phyloP scores from a whole-genome alignment of 2,113 vertebrate species.

The Sialia sialis region DNA sequence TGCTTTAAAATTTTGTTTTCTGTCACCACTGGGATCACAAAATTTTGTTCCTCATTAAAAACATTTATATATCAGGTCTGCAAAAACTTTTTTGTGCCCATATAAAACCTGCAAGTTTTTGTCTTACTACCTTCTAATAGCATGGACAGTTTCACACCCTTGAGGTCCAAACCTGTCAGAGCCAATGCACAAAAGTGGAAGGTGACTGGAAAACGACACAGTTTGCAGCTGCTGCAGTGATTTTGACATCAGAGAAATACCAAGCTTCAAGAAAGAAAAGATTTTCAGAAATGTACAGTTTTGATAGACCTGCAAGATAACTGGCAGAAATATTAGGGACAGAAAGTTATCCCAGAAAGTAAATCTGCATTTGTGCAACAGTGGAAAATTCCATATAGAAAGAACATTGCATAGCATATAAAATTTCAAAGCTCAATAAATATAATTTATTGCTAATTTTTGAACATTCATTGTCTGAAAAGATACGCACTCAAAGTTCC shows the following conservation, averaged over 20 bases:
- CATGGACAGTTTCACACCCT: background rate
- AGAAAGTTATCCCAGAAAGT: background rate
- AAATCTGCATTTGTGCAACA: background rate
- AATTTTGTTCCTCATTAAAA: constrained; percentile 17
- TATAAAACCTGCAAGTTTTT: background rate
- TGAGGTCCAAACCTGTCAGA: background rate
- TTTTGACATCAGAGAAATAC: background rate
- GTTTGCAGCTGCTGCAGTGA: background rate
- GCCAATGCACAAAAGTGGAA: background rate
- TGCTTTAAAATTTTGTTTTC: constrained; percentile 25
- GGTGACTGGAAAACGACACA: background rate
- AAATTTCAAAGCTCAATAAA: background rate
- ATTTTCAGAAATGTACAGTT: background rate
- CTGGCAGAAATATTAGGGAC: background rate
- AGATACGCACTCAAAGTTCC: background rate
- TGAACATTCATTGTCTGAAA: background rate
- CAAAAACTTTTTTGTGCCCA: background rate
- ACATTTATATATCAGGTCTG: background rate
- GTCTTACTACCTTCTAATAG: background rate
- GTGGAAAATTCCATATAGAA: background rate
- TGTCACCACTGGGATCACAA: background rate
- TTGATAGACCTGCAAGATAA: background rate
- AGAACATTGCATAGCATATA: background rate
- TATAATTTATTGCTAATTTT: background rate
- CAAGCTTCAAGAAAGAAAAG: background rate